phyloP scores from a whole-genome alignment of 1,140 invertebrate species.

The Frieseomelitta varia region DNA sequence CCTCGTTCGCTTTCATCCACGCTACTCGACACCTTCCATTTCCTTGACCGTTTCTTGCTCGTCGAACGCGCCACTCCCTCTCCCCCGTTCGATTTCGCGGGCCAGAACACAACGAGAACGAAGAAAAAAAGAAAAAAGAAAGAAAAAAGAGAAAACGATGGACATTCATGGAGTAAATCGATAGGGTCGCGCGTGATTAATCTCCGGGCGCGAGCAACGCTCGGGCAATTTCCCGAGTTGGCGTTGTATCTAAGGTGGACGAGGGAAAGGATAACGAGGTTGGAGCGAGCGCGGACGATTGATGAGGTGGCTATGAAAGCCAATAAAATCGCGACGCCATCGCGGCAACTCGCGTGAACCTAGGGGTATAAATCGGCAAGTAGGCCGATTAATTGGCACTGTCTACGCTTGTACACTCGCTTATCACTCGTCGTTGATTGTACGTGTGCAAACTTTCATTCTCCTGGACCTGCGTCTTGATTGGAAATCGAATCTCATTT shows the following conservation, averaged over 20 bases:
- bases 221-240: conserved; percentile 34
- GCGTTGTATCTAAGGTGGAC: conserved; percentile 51
- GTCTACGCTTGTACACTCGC: conserved; percentile 2
- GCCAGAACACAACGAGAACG: conserved; percentile 16
- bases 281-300: conserved; percentile 42
- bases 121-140: neutral
- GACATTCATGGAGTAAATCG: conserved; percentile 31
- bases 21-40: neutral
- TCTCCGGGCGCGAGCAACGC: conserved; percentile 12
- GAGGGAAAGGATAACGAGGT: conserved; percentile 57
- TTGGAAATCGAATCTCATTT: too few species aligned
- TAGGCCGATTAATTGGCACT: conserved; percentile 69
- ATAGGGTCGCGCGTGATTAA: conserved; percentile 55
- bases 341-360: conserved; percentile 22
- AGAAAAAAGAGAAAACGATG: neutral
- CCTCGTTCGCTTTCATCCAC: neutral
- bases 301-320: conserved; percentile 65
- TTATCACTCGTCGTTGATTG: neutral
- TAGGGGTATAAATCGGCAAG: conserved; percentile 65
- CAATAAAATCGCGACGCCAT: conserved; percentile 63
- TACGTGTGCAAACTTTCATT: conserved; percentile 52
- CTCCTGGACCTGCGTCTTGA: neutral
- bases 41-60: neutral
- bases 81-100: neutral
- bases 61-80: neutral